Base-by-base conservation (phyloP, 2,888 invertebrate species). In the Teleogryllus oceanicus region DNA sequence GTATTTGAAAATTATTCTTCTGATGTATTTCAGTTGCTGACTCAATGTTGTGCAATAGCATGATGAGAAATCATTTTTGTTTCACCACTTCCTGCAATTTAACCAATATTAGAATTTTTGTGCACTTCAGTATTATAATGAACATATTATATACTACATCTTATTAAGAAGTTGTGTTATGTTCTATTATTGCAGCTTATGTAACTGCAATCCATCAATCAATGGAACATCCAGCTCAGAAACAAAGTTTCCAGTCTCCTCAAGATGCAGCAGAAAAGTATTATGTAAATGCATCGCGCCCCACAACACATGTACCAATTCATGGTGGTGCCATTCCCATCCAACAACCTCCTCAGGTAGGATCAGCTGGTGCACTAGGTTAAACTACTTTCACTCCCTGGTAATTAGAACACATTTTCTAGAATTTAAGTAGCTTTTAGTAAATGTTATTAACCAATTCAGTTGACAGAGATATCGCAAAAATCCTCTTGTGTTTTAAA, bases 261-360 rank as follows among this genome's bases (percentile, higher is more conserved):
- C 82, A 82, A 76, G 83, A 83, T 20, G 80, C 79, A 11, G 88
- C 88, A 79, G 88, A 88, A 75, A 88, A 88, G 83, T 88, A 83
- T 75, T 83, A 83, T 76, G 81, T 81, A 2, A 76, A 80, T 79
- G 84, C 86, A 20, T 84, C 88, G 50, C 86, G 90, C 78, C 89
- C 89, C 2, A 87, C 88, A 81, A 88, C 88, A 80, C 90, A 90
- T 83, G 89, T 90, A n/a, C 87, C 88, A 0, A 88, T 90, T 78
- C 90, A 90, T 83, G 89, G 89, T 50, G 89, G 89, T 78, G 86
- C 89, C 11, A 89, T 91, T 82, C 89, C 90, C 1, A 88, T 90
- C 81, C 90, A 89, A 84, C 89, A 90, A 81, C 89, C 89, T 49
- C 89, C 89, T 50, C 89, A 89, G 84, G 88, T 88, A 84, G 81